A percentile compares a stretch with the other conserved stretches of the same genome.
Evolutionary conservation across 2,113 vertebrate species (phyloP).

Genomic region (Lethenteron camtschaticum): DNA sequence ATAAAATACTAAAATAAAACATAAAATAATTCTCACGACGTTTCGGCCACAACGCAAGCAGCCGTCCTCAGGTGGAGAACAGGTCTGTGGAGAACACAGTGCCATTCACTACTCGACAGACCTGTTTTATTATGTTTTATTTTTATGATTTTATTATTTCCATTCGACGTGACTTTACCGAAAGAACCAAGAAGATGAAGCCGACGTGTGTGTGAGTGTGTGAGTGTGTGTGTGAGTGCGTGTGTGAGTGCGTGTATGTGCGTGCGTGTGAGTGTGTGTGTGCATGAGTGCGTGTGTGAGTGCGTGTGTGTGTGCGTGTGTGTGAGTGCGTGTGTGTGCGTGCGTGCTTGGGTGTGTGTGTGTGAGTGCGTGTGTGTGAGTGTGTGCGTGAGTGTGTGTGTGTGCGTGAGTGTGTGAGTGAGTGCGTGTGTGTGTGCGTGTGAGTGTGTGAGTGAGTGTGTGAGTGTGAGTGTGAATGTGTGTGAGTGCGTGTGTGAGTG

Average conservation of each 20-base stretch:
- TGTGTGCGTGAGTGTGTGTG: background rate
- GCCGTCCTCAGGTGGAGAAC: too few relatives aligned
- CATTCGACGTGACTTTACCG: too few relatives aligned
- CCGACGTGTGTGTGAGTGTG: background rate
- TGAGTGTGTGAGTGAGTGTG: background rate
- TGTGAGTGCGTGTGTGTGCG: background rate
- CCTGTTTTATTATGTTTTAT: too few relatives aligned
- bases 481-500: background rate
- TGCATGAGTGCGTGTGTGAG: background rate
- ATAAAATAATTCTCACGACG: too few relatives aligned
- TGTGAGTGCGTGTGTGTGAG: background rate
- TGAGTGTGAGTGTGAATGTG: background rate
- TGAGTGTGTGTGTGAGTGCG: background rate
- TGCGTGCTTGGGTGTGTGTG: background rate
- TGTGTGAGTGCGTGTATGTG: background rate
- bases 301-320: background rate
- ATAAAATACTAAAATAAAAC: too few relatives aligned
- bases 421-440: background rate
- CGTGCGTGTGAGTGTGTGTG: background rate
- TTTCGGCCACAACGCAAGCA: too few relatives aligned
- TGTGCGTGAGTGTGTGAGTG: background rate
- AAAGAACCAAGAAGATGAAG: too few relatives aligned
- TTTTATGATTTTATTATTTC: too few relatives aligned
- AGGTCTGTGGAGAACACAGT: too few relatives aligned
- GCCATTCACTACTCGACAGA: too few relatives aligned